phyloP scores from a whole-genome alignment of 2,888 invertebrate genomes.

The Lapara coniferarum region DNA sequence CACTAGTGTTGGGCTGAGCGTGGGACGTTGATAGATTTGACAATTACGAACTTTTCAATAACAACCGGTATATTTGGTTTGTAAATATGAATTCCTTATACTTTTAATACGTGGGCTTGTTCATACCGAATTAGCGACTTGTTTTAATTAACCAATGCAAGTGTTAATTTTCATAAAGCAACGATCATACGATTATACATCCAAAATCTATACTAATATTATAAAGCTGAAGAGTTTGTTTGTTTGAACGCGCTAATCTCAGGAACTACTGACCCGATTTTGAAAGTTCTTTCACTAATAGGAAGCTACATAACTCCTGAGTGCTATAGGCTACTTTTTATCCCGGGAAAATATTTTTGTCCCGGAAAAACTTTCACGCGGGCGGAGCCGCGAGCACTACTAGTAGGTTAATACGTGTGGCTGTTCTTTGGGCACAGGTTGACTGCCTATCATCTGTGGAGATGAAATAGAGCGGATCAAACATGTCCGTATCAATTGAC shows the following conservation, averaged over 20 bases:
- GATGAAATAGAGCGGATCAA: conserved; percentile 7
- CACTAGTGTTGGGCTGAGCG: background rate
- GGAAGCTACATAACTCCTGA: too few relatives aligned
- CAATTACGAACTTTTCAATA: conserved; percentile 4
- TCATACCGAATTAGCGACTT: background rate
- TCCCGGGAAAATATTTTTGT: too few relatives aligned
- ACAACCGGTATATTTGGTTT: conserved; percentile 19
- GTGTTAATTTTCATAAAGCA: background rate
- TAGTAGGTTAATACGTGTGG: background rate
- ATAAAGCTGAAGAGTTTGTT: too few relatives aligned
- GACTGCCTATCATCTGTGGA: conserved; percentile 4
- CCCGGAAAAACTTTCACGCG: too few relatives aligned
- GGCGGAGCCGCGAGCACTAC: too few relatives aligned
- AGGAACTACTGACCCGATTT: too few relatives aligned
- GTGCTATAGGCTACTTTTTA: too few relatives aligned
- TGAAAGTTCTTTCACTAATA: too few relatives aligned
- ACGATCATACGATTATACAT: background rate
- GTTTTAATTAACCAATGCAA: too few relatives aligned
- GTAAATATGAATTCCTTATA: background rate
- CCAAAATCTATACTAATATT: too few relatives aligned
- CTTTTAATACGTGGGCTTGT: background rate
- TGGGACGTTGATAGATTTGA: conserved; percentile 9
- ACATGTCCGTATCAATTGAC: conserved; percentile 7
- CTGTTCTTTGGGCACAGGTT: background rate
- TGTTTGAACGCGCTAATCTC: too few relatives aligned